phyloP scores from a whole-genome alignment of 2,888 invertebrate species.

The Pherbina coryleti region DNA sequence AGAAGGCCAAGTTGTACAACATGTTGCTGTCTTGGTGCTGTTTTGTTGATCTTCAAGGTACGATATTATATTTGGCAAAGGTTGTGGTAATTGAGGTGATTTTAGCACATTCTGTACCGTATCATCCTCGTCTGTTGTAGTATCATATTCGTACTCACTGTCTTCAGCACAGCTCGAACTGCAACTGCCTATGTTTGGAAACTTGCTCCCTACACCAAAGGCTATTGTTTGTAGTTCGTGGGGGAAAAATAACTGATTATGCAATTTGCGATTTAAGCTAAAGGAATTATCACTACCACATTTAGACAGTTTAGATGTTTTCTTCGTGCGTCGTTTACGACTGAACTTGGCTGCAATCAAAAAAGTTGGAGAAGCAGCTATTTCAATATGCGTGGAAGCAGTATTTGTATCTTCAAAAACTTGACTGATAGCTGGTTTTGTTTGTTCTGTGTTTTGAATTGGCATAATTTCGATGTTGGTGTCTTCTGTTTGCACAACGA shows the following conservation, averaged over 20 bases:
- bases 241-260: conserved; percentile 57
- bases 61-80: neutral
- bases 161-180: conserved; percentile 52
- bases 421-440: neutral
- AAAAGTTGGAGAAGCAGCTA: neutral
- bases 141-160: conserved; percentile 43
- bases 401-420: neutral
- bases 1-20: neutral
- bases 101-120: neutral
- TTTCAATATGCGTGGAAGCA: neutral
- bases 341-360: neutral
- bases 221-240: conserved; percentile 54
- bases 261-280: conserved; percentile 47
- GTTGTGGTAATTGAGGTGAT: neutral
- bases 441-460: neutral
- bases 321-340: neutral
- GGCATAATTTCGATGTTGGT: neutral
- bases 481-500: neutral
- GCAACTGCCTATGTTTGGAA: conserved; percentile 60
- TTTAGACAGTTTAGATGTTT: neutral
- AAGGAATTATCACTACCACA: neutral
- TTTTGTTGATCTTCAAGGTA: neutral
- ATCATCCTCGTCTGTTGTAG: neutral
- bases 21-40: neutral
- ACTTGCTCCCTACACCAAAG: conserved; percentile 43